Conservation (phyloP, 2,113 vertebrate species). For the Leptocoma aspasia region DNA sequence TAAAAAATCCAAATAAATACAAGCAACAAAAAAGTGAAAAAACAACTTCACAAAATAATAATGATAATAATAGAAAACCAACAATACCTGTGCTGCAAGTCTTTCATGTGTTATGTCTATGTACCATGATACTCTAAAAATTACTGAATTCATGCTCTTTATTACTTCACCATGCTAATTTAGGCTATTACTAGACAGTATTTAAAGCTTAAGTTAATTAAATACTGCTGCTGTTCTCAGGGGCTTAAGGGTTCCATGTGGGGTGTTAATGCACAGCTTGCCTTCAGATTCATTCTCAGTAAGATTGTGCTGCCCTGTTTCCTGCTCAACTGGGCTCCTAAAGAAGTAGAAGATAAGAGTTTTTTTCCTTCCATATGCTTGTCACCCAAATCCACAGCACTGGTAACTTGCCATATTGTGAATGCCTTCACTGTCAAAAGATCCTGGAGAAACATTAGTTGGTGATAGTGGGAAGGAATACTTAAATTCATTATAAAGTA, state of each 20-base stretch:
- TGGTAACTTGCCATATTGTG: not conserved
- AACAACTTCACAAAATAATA: not conserved
- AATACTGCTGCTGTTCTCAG: not conserved
- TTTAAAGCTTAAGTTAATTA: not conserved
- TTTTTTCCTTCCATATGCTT: not conserved
- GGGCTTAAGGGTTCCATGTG: not conserved
- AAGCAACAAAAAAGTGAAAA: not conserved
- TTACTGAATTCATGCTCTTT: not conserved
- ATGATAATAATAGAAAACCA: not conserved
- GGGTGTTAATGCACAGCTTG: not conserved
- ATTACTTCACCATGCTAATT: not conserved
- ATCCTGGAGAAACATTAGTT: not conserved
- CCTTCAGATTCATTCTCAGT: not conserved
- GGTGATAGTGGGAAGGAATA: not conserved
- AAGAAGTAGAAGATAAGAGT: not conserved
- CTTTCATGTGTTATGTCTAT: fast-evolving
- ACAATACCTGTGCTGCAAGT: fast-evolving
- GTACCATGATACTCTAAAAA: not conserved
- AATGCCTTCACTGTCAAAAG: not conserved
- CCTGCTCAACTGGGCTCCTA: not conserved
- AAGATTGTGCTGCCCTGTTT: not conserved
- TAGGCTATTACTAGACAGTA: not conserved
- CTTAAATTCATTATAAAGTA: not conserved
- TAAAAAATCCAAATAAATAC: not conserved
- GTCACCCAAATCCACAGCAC: not conserved